These are phyloP conservation scores for Naso thynnoides DNA, from an alignment of 2,797 vertebrate species.

Conservation along the genomic window DNA sequence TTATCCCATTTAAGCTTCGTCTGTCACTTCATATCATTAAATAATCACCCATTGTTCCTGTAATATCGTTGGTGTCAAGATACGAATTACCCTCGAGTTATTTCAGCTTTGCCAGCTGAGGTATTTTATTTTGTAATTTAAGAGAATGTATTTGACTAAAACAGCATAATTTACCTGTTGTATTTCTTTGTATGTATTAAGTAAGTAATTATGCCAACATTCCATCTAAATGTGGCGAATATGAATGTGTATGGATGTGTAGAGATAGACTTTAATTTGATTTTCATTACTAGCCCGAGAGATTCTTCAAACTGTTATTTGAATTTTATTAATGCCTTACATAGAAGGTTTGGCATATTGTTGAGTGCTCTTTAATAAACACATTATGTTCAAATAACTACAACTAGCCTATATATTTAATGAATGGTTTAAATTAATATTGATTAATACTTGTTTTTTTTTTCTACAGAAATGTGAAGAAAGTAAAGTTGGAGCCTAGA, in stretches of 20 bases:
- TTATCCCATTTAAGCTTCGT: neutral
- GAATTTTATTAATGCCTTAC: no score
- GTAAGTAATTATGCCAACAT: neutral
- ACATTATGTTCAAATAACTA: no score
- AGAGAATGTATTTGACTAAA: neutral
- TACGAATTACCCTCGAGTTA: no score
- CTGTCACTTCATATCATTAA: neutral
- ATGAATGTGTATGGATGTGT: neutral
- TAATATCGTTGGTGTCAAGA: neutral
- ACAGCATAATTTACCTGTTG: no score
- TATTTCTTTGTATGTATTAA: neutral
- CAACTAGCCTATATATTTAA: no score
- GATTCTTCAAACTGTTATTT: no score
- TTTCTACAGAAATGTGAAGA: slow-evolving; percentile 22
- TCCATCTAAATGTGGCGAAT: neutral
- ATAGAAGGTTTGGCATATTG: no score
- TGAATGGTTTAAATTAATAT: neutral
- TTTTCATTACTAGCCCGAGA: neutral
- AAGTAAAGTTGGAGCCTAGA: slow-evolving; percentile 2
- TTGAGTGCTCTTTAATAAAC: no score
- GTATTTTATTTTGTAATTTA: neutral
- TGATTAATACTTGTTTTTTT: neutral
- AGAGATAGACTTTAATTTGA: no score
- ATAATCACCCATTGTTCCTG: neutral
- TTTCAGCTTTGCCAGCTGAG: neutral